A percentile compares a stretch with the other conserved stretches of the same genome.
Conservation (phyloP, 64 coral and sea anemone species). For the Dendronephthya gigantea region DNA sequence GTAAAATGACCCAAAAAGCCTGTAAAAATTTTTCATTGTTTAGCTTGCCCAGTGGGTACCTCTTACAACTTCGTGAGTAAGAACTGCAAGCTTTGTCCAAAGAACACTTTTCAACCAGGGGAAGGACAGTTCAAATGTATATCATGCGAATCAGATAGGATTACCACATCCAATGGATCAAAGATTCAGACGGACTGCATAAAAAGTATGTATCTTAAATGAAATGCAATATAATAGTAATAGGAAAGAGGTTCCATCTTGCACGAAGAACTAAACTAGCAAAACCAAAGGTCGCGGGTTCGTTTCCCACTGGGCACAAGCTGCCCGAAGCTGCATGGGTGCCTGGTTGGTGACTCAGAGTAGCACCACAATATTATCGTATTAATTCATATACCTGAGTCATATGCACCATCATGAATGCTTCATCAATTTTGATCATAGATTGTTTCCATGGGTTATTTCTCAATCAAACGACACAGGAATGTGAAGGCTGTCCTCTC, state of each 20-base stretch:
- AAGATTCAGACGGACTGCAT: background rate
- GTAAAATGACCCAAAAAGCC: too few relatives aligned
- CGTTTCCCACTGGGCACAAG: too few relatives aligned
- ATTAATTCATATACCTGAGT: too few relatives aligned
- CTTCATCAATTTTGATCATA: background rate
- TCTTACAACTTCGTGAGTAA: background rate
- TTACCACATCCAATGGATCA: background rate
- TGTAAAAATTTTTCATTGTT: background rate
- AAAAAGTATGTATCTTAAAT: background rate
- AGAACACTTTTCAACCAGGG: background rate
- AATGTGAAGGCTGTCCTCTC: background rate
- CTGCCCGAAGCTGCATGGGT: too few relatives aligned
- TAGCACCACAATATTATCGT: too few relatives aligned
- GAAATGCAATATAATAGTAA: background rate
- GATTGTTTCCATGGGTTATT: background rate
- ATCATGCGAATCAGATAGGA: background rate
- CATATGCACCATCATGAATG: too few relatives aligned
- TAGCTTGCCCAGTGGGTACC: background rate
- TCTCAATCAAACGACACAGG: background rate
- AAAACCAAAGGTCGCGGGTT: too few relatives aligned
- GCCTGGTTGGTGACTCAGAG: too few relatives aligned
- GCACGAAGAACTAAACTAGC: too few relatives aligned
- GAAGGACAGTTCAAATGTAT: background rate
- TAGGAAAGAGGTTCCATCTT: too few relatives aligned
- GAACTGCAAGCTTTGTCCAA: background rate